Evolutionary conservation across 2,888 invertebrate genomes (phyloP).

Genomic region (Luperina testacea): DNA sequence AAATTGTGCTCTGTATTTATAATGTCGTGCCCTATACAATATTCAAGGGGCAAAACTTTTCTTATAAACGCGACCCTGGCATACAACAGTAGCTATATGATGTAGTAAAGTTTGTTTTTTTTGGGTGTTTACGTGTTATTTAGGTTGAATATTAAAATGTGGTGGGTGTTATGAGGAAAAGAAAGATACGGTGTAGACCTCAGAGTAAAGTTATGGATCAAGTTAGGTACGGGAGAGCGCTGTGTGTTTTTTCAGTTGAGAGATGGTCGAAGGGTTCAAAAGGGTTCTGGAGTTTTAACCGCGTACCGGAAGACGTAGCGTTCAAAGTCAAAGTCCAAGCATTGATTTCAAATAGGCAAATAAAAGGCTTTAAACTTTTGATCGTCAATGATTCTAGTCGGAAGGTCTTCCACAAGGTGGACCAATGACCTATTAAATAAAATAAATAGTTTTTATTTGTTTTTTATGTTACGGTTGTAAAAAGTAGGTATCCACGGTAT

Average conservation of each 20-base stretch:
- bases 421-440: not conserved
- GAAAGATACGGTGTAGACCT: constrained; percentile 4
- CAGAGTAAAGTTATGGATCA: constrained; percentile 11
- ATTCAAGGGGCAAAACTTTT: constrained; percentile 63
- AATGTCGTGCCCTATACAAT: constrained; percentile 65
- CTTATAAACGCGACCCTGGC: constrained; percentile 54
- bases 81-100: constrained; percentile 33
- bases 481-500: not conserved
- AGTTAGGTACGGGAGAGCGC: not conserved
- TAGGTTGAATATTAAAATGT: constrained; percentile 42
- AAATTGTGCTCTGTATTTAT: constrained; percentile 73
- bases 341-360: no score
- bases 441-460: not conserved
- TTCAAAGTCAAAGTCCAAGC: no score
- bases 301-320: not conserved
- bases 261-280: not conserved
- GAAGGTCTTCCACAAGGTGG: not conserved
- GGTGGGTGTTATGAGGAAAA: constrained; percentile 18
- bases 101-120: constrained; percentile 43
- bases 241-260: not conserved
- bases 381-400: no score
- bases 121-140: constrained; percentile 41
- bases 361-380: no score
- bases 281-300: not conserved
- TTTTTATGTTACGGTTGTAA: not conserved